Base-by-base conservation (phyloP, 2,113 vertebrate genomes). In the Rhinolophus sinicus region DNA sequence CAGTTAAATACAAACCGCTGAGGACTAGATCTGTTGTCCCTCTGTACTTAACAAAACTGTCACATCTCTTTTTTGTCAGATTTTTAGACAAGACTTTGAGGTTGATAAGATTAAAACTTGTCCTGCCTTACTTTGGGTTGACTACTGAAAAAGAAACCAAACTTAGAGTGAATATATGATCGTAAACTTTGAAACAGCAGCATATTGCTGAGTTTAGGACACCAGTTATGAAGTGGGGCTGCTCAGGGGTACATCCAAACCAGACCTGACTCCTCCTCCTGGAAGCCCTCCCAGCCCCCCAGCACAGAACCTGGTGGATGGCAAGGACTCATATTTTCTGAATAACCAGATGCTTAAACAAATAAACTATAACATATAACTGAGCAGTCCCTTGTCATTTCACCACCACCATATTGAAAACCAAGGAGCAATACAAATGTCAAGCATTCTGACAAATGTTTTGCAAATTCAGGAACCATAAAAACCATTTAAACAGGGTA, bases 401-500 rank as follows among this genome's bases (percentile, higher is more conserved):
- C 21, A 52, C n/a, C 26, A 30, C 26, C 13, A 54, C 33, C 22
- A 4, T 3, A 40, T 24, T 47, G 8, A 22, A 67, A 87, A 50
- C 3, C 26, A 30, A 33, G 3, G 21, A 77, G 28, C 47, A 30
- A 22, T 6, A 5, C 35, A 3, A 0, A 26, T 9, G 18, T 8
- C 13, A 40, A 93, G 47, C 62, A 38, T 65, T 75, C 40, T 54
- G 44, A 50, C 58, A 69, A 65, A 11, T 84, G 40, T 50, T 24
- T 56, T 78, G 40, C 35, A 75, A 75, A 84, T 26, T 83, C 13
- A 6, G 62, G 56, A 52, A 33, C 69, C 26, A 11, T 44, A 9
- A 58, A 58, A 28, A 24, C 15, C 13, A 73, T 30, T 35, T n/a
- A 44, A 7, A 14, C 14, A 44, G 40, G 0, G 52, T n/a, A 30